These are phyloP conservation scores for Chiloscyllium punctatum DNA, from an alignment of 2,797 vertebrate species.

Conservation along the genomic window DNA sequence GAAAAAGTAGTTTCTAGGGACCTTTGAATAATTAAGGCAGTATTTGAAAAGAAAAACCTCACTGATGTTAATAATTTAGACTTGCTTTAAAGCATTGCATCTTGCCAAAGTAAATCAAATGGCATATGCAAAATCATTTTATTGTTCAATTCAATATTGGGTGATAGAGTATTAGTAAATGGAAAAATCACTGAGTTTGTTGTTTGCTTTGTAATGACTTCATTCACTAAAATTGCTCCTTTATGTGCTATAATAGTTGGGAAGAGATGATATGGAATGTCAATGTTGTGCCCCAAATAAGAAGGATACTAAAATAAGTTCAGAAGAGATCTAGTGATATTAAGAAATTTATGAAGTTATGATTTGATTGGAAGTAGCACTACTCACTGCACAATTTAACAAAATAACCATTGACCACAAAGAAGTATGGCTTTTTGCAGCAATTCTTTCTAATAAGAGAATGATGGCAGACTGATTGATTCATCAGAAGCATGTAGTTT, in stretches of 20 bases:
- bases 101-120: slow-evolving; percentile 1
- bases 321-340: background rate
- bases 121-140: background rate
- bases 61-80: background rate
- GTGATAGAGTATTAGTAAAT: slow-evolving; percentile 22
- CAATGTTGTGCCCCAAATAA: background rate
- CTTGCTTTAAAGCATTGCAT: background rate
- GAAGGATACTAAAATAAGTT: background rate
- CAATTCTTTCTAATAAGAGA: background rate
- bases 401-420: background rate
- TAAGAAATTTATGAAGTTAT: too few species aligned
- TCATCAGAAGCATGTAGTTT: background rate
- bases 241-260: background rate
- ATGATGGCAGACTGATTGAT: background rate
- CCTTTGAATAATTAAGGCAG: slow-evolving; percentile 18
- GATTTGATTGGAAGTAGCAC: background rate
- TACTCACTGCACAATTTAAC: too few species aligned
- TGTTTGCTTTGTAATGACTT: background rate
- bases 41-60: slow-evolving; percentile 17
- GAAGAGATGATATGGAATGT: slow-evolving; percentile 26
- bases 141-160: background rate
- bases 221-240: slow-evolving; percentile 25
- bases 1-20: background rate
- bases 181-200: background rate
- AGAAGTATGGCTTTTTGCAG: background rate